Evolutionary conservation across 2,888 invertebrate genomes (phyloP).

Genomic region (Eristalis intricaria): DNA sequence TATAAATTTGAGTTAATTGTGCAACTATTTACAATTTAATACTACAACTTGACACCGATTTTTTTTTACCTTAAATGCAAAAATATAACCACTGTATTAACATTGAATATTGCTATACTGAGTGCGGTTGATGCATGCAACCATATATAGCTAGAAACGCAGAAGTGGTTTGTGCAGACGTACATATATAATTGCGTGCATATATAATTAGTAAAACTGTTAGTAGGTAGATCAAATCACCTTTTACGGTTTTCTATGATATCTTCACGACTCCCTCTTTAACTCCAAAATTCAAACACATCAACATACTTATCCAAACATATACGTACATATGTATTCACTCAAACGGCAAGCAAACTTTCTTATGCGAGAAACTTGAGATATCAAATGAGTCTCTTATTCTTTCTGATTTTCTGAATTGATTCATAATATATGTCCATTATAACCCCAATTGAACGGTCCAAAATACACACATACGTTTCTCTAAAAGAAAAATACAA

Average conservation of each 20-base stretch:
- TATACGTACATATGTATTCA: not conserved
- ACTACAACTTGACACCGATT: too few species aligned
- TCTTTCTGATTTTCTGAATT: not conserved
- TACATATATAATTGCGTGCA: not conserved
- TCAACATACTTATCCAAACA: not conserved
- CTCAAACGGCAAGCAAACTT: not conserved
- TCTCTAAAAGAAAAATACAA: conserved; percentile 27
- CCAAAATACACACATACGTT: not conserved
- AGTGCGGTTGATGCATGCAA: conserved; percentile 38
- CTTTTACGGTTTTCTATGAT: conserved; percentile 62
- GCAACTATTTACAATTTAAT: too few species aligned
- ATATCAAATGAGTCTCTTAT: not conserved
- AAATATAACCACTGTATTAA: too few species aligned
- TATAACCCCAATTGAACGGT: conserved; percentile 24
- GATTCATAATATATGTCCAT: not conserved
- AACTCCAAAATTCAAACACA: not conserved
- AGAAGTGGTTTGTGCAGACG: not conserved
- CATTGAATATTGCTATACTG: too few species aligned
- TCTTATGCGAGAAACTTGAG: not conserved
- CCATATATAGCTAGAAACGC: conserved; percentile 48
- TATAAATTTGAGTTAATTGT: too few species aligned
- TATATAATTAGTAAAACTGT: not conserved
- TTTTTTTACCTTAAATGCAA: too few species aligned
- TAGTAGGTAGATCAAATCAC: conserved; percentile 41
- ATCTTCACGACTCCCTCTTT: conserved; percentile 2